Evolutionary conservation across 1,140 invertebrate species (phyloP).

Genomic region (Caenorhabditis brenneri): DNA sequence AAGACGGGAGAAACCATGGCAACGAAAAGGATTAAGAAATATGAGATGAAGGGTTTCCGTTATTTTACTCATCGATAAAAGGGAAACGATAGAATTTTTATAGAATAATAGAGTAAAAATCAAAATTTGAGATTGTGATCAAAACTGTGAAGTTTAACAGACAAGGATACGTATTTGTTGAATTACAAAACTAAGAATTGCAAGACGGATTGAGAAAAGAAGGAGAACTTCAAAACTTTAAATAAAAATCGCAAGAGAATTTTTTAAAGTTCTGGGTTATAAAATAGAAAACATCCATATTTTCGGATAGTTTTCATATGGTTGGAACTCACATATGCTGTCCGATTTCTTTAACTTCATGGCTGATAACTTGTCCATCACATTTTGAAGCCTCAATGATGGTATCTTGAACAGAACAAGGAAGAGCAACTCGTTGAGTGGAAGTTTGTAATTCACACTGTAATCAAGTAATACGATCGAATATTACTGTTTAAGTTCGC

Average conservation of each 20-base stretch:
- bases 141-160: no score
- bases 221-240: no score
- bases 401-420: conserved; percentile 75
- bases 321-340: conserved; percentile 84
- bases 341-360: conserved; percentile 97
- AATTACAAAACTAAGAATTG: no score
- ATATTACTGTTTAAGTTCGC: background rate
- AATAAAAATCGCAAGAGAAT: no score
- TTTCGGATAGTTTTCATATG: background rate
- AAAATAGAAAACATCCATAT: no score
- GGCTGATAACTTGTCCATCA: conserved; percentile 90
- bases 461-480: conserved; percentile 44
- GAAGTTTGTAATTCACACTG: conserved; percentile 90
- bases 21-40: background rate
- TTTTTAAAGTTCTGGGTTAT: no score
- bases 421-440: conserved; percentile 82
- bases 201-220: no score
- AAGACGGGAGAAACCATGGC: background rate
- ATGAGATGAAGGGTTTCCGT: background rate
- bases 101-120: no score
- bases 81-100: no score
- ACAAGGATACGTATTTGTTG: no score
- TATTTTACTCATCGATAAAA: no score
- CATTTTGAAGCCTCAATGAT: conserved; percentile 83
- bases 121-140: no score